A percentile compares a stretch with the other conserved stretches of the same genome.
These are phyloP conservation scores for Siderastrea siderea DNA, from an alignment of 92 coral and sea anemone species.

Conservation along the genomic window DNA sequence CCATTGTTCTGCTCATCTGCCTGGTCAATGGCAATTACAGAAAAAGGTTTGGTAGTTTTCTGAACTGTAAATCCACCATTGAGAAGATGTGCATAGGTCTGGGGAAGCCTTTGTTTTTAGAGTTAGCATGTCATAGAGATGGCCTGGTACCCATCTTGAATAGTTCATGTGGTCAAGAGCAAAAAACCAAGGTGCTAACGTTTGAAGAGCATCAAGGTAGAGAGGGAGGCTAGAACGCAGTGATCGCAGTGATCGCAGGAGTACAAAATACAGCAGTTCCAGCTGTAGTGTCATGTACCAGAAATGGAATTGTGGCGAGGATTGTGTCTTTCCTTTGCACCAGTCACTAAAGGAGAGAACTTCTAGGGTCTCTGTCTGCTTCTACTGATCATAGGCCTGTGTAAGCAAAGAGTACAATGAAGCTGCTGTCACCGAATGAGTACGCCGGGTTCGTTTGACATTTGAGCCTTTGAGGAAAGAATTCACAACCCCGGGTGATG, in stretches of 20 bases:
- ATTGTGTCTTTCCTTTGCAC: slow-evolving; percentile 31
- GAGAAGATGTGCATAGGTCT: slow-evolving; percentile 17
- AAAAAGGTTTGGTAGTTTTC: slow-evolving; percentile 28
- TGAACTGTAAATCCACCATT: slow-evolving; percentile 29
- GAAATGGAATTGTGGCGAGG: slow-evolving; percentile 33
- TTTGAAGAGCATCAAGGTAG: slow-evolving; percentile 36
- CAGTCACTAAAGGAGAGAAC: neutral
- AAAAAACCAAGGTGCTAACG: slow-evolving; percentile 52
- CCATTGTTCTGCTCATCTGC: slow-evolving; percentile 58
- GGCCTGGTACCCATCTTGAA: slow-evolving; percentile 12
- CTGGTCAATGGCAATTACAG: slow-evolving; percentile 35
- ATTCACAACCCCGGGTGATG: too few relatives aligned
- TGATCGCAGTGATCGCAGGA: slow-evolving; percentile 30
- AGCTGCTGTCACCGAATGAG: slow-evolving; percentile 27
- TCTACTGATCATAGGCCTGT: slow-evolving; percentile 33
- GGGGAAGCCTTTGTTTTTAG: slow-evolving; percentile 11
- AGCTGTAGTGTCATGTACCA: slow-evolving; percentile 49
- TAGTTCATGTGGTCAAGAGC: slow-evolving; percentile 58
- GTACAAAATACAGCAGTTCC: slow-evolving; percentile 33
- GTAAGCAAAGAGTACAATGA: slow-evolving; percentile 20
- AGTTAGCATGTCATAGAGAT: slow-evolving; percentile 43
- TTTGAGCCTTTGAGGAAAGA: too few relatives aligned
- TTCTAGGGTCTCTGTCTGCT: neutral
- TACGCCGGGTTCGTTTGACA: slow-evolving; percentile 39
- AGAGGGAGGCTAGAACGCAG: slow-evolving; percentile 9